Conservation (phyloP, 2,797 vertebrate genomes). For the Heterohyrax brucei region DNA sequence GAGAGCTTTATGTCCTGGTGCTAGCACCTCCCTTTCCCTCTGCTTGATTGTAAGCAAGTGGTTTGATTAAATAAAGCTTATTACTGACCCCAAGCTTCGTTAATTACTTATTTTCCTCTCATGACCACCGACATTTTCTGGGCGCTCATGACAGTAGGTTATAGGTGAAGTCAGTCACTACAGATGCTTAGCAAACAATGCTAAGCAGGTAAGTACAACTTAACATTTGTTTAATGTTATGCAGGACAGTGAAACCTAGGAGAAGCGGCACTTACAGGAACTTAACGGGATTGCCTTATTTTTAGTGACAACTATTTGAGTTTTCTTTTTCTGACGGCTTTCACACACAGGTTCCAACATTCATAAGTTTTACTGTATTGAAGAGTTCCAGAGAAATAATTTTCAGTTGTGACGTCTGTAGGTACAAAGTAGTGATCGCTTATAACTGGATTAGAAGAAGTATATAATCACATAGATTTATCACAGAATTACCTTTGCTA, state of each 20-base stretch:
- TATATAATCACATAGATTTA: neutral
- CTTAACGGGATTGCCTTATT: neutral
- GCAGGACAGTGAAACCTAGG: neutral
- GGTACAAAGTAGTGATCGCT: slow-evolving; percentile 27
- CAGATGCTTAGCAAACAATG: slow-evolving; percentile 25
- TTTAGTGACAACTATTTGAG: too few species aligned
- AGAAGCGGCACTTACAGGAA: neutral
- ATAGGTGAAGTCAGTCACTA: neutral
- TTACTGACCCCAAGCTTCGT: too few species aligned
- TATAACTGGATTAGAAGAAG: neutral
- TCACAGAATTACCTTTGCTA: neutral
- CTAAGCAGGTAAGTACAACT: neutral
- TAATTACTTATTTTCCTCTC: too few species aligned
- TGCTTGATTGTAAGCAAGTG: too few species aligned
- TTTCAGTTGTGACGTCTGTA: slow-evolving; percentile 28
- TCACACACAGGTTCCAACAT: too few species aligned
- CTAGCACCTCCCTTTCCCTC: too few species aligned
- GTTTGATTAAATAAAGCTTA: too few species aligned
- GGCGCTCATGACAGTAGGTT: neutral
- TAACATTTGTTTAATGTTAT: slow-evolving; percentile 10
- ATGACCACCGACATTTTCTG: too few species aligned
- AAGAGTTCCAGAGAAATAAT: slow-evolving; percentile 3
- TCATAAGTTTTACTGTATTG: too few species aligned
- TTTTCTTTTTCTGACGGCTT: too few species aligned
- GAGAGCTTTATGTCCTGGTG: too few species aligned